Evolutionary conservation across 2,888 invertebrate genomes (phyloP).

Genomic region (Pollenia griseotomentosa): DNA sequence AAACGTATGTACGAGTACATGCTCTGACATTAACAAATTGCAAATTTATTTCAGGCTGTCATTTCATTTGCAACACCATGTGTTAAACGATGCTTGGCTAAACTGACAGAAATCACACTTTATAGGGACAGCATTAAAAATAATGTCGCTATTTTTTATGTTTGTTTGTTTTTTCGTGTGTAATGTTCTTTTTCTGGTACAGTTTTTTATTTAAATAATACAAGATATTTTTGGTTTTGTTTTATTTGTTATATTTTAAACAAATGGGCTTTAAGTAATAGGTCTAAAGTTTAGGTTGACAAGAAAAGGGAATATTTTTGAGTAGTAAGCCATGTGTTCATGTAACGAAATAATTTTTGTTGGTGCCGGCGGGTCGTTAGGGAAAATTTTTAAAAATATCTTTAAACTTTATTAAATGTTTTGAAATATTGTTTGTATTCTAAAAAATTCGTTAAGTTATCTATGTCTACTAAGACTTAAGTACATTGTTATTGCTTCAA

Average conservation of each 20-base stretch:
- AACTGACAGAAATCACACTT: conserved; percentile 75
- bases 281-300: conserved; percentile 2
- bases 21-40: conserved; percentile 81
- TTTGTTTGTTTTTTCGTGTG: background rate
- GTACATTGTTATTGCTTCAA: no score
- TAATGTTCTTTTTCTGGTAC: background rate
- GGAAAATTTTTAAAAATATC: no score
- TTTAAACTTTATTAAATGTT: no score
- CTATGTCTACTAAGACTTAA: no score
- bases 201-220: conserved; percentile 13
- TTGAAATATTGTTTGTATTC: no score
- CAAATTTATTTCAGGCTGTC: conserved; percentile 81
- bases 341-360: no score
- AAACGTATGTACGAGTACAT: conserved; percentile 47
- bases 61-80: conserved; percentile 73
- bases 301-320: no score
- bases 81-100: conserved; percentile 74
- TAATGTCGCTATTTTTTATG: conserved; percentile 40
- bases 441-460: no score
- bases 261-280: background rate
- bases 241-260: background rate
- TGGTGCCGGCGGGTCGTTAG: no score
- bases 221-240: background rate
- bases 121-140: conserved; percentile 62
- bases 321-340: no score